Base-by-base conservation (phyloP, 2,113 vertebrate genomes). In the Puma concolor region DNA sequence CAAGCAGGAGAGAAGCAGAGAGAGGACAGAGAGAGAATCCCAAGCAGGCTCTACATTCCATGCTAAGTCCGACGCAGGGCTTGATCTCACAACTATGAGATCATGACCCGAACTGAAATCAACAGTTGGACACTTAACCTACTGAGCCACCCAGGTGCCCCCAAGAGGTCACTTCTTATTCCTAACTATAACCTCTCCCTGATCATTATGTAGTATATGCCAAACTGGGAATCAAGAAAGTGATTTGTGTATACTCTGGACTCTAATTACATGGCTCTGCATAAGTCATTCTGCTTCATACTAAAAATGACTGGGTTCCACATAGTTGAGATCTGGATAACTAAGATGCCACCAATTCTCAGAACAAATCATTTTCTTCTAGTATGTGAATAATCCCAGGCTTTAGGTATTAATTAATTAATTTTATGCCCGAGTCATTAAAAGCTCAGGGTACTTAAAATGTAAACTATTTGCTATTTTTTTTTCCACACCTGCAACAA, bases 371-470 rank as follows among this genome's bases (percentile, higher is more conserved):
- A 91, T 84, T 93, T 95, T 93, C 77, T 90, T 91, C 63, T 63
- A 85, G 41, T 29, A 85, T 50, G 17, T 63, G 16, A 95, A 54
- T 91, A 86, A 94, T 31, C 38, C 16, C 15, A 96, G 60, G 5
- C 44, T 90, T 96, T 77, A 97, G 67, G 4, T 88, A 96, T 54
- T 81, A 77, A 84, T 82, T 77, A 66, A 95, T 88, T 31, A 95
- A 76, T 77, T 89, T 83, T 63, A 92, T 88, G 21, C 7, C 10
- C 41, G 95, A 72, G 21, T 71, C 12, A 76, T 31, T 57, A 76
- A 50, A 84, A 96, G 38, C 13, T 97, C 8, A 92, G 80, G 2
- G 7, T 57, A 77, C 7, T n/a, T 92, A 92, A 96, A 92, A 0
- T 92, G 52, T 52, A 27, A 97, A 89, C 7, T 81, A 66, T 57